A percentile compares a stretch with the other conserved stretches of the same genome.
Evolutionary conservation across 1,140 invertebrate genomes (phyloP).

Genomic region (Drosophila erecta): DNA sequence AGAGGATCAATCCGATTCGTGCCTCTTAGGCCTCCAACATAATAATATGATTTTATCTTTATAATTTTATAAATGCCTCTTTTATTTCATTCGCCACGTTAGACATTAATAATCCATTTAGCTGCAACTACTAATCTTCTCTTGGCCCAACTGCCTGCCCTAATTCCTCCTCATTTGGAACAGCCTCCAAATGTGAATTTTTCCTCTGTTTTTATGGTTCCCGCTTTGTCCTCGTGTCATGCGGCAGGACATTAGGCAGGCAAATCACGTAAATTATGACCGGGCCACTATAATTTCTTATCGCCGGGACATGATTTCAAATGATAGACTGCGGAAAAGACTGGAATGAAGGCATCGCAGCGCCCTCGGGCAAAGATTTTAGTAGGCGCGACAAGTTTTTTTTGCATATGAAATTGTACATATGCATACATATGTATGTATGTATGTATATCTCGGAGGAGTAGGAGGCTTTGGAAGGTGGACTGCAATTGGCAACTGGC

Average conservation of each 20-base stretch:
- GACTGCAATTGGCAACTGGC: conserved; percentile 75
- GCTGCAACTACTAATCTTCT: conserved; percentile 9
- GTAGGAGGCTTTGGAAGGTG: conserved; percentile 5
- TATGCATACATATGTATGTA: too few species aligned
- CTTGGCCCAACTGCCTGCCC: neutral
- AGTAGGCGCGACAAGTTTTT: conserved; percentile 77
- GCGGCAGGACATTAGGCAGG: conserved; percentile 53
- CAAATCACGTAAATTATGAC: conserved; percentile 83
- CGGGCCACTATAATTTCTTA: conserved; percentile 77
- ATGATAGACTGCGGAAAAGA: conserved; percentile 67
- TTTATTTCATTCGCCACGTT: neutral
- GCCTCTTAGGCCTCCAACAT: neutral
- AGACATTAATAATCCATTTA: conserved; percentile 24
- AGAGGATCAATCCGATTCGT: too few species aligned
- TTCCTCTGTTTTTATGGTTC: conserved; percentile 31
- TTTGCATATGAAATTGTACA: neutral
- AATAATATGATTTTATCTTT: neutral
- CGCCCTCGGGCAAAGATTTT: conserved; percentile 30
- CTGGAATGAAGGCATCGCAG: conserved; percentile 28
- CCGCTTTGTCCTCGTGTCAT: conserved; percentile 22
- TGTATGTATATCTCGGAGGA: too few species aligned
- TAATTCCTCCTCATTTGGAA: conserved; percentile 39
- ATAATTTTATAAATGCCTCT: neutral
- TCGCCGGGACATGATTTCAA: conserved; percentile 77
- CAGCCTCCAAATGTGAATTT: conserved; percentile 21